Evolutionary conservation across 2,888 invertebrate genomes (phyloP).

Genomic region (Drosophila nigricruria): DNA sequence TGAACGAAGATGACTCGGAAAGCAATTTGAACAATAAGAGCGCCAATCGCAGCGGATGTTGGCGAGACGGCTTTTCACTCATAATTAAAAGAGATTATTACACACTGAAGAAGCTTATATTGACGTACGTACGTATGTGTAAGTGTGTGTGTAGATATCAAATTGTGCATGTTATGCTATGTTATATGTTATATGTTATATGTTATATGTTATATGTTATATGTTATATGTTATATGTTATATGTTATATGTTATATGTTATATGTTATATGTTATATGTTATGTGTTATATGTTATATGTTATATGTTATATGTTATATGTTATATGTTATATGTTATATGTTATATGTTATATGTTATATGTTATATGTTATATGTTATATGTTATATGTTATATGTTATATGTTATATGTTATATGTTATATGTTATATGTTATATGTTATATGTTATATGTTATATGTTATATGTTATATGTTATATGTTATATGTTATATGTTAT

Average conservation of each 20-base stretch:
- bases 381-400: neutral
- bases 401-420: neutral
- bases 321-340: neutral
- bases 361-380: neutral
- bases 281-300: neutral
- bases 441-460: neutral
- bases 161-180: too few species aligned
- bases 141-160: neutral
- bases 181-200: too few species aligned
- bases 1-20: constrained; percentile 56
- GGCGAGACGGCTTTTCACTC: constrained; percentile 75
- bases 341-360: neutral
- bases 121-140: neutral
- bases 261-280: neutral
- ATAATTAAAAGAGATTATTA: constrained; percentile 77
- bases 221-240: neutral
- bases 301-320: neutral
- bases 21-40: constrained; percentile 61
- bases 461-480: neutral
- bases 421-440: neutral
- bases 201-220: too few species aligned
- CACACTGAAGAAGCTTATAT: constrained; percentile 46
- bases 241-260: neutral
- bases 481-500: neutral
- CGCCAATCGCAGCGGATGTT: constrained; percentile 67